Evolutionary conservation across 2,113 vertebrate genomes (phyloP).

Genomic region (Nansenia antarctica): DNA sequence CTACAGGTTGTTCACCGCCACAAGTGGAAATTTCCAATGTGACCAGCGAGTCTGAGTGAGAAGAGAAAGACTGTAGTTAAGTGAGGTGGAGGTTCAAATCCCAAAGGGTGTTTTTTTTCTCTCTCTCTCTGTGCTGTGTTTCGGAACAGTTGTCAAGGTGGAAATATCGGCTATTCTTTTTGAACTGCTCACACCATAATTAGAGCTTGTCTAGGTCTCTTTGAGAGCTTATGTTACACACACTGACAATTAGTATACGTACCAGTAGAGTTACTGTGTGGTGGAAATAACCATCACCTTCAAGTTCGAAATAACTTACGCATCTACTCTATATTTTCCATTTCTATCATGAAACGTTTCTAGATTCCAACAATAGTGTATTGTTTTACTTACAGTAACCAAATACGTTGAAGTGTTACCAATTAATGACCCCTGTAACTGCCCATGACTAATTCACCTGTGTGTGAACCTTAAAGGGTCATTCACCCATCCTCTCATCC

Average conservation of each 20-base stretch:
- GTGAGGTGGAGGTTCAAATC: constrained; percentile 45
- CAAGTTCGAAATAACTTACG: too few relatives aligned
- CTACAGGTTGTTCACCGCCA: constrained; percentile 50
- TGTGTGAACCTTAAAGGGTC: constrained; percentile 31
- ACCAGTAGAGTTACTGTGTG: too few relatives aligned
- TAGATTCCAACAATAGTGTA: too few relatives aligned
- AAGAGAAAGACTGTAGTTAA: constrained; percentile 33
- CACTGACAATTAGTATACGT: too few relatives aligned
- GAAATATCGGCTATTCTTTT: constrained; percentile 68
- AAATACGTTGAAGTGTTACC: neutral
- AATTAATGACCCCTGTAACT: constrained; percentile 6
- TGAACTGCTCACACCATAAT: constrained; percentile 61
- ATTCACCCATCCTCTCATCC: constrained; percentile 15
- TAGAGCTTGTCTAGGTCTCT: too few relatives aligned
- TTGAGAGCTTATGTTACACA: too few relatives aligned
- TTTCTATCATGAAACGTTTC: too few relatives aligned
- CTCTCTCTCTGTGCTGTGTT: constrained; percentile 47
- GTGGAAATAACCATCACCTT: too few relatives aligned
- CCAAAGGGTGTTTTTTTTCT: constrained; percentile 20
- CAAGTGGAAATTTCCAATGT: constrained; percentile 75
- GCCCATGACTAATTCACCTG: constrained; percentile 39
- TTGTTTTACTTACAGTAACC: neutral
- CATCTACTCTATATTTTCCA: too few relatives aligned
- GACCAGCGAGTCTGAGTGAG: constrained; percentile 41
- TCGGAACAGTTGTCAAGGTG: constrained; percentile 67